phyloP scores from a whole-genome alignment of 2,888 invertebrate species.

The Fabriciana adippe region DNA sequence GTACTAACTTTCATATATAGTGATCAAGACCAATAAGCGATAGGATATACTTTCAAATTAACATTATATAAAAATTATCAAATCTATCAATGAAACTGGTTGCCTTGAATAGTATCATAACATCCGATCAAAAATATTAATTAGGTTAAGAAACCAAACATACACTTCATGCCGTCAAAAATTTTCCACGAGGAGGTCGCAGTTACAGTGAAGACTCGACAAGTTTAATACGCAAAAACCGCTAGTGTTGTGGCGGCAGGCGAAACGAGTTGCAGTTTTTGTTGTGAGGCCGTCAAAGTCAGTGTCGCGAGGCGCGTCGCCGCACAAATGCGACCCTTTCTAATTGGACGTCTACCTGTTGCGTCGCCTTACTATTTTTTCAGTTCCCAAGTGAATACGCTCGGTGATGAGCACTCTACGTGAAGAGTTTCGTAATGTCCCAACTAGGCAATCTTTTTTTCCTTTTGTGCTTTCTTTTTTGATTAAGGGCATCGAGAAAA shows the following conservation, averaged over 20 bases:
- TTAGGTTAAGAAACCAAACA: slow-evolving; percentile 7
- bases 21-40: no score
- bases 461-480: slow-evolving; percentile 30
- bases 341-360: slow-evolving; percentile 82
- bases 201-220: slow-evolving; percentile 65
- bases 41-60: no score
- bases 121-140: slow-evolving; percentile 30
- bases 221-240: slow-evolving; percentile 68
- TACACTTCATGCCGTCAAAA: slow-evolving; percentile 22
- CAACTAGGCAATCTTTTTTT: slow-evolving; percentile 49
- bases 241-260: slow-evolving; percentile 64
- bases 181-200: slow-evolving; percentile 56
- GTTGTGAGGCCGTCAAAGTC: slow-evolving; percentile 67
- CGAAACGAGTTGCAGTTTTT: slow-evolving; percentile 74
- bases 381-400: slow-evolving; percentile 57
- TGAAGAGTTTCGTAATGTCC: slow-evolving; percentile 64
- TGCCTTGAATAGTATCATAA: background rate
- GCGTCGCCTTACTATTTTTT: slow-evolving; percentile 69
- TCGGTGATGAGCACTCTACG: slow-evolving; percentile 64
- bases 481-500: slow-evolving; percentile 15
- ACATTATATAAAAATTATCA: background rate
- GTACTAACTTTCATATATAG: no score
- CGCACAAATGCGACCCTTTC: slow-evolving; percentile 70
- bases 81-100: background rate
- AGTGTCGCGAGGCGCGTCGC: slow-evolving; percentile 71